Percentiles rank a stretch among this genome's conserved stretches.
phyloP scores from a whole-genome alignment of 1,140 invertebrate genomes.

The Hylaeus anthracinus region DNA sequence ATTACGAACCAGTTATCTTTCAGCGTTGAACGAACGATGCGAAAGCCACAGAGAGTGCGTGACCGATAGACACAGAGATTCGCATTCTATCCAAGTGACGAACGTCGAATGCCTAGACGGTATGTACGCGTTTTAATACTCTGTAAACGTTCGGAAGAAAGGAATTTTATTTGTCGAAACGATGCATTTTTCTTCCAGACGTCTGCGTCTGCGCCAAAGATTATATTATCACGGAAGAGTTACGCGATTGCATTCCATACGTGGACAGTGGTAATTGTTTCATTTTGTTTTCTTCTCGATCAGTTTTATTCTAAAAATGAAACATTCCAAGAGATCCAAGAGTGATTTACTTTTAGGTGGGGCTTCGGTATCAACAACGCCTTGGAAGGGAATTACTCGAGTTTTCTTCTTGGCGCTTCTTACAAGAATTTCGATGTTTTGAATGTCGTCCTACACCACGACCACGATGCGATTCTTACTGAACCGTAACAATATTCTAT shows the following conservation, averaged over 20 bases:
- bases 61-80: constrained; percentile 65
- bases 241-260: constrained; percentile 70
- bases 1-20: constrained; percentile 11
- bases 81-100: constrained; percentile 59
- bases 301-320: too few relatives aligned
- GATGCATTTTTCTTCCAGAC: constrained; percentile 53
- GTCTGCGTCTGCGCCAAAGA: constrained; percentile 68
- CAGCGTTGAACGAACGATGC: constrained; percentile 67
- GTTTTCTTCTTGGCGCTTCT: constrained; percentile 15
- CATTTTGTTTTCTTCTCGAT: background rate
- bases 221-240: constrained; percentile 67
- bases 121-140: constrained; percentile 36
- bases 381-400: background rate
- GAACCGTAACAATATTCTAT: background rate
- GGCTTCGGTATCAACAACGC: background rate
- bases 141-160: too few relatives aligned
- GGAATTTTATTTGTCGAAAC: background rate
- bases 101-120: constrained; percentile 73
- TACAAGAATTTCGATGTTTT: background rate
- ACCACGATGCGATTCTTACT: background rate
- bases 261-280: constrained; percentile 69
- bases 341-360: constrained; percentile 35
- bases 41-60: constrained; percentile 67
- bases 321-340: too few relatives aligned
- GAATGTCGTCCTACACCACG: background rate